phyloP scores from a whole-genome alignment of 2,113 vertebrate species.

The Oryzias curvinotus region DNA sequence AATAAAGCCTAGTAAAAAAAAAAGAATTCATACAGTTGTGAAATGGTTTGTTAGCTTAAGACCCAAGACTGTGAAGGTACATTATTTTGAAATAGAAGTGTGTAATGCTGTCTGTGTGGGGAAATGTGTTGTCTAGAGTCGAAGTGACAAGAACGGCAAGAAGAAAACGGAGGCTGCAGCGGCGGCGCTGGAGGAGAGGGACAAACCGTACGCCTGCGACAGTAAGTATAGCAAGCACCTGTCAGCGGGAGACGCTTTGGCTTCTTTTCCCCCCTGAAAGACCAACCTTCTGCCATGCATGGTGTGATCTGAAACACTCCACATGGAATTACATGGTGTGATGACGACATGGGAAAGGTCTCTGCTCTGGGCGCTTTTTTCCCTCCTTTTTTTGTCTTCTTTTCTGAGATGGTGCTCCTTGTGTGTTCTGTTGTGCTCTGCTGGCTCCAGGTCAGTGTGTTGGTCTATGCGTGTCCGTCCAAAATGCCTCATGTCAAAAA shows the following conservation, averaged over 20 bases:
- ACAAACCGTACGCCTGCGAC: slow-evolving; percentile 97
- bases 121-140: slow-evolving; percentile 75
- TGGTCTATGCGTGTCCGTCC: slow-evolving; percentile 13
- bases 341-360: slow-evolving; percentile 12
- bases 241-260: slow-evolving; percentile 38
- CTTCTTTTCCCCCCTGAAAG: slow-evolving; percentile 10
- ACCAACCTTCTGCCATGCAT: slow-evolving; percentile 35
- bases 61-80: no score
- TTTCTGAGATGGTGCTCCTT: slow-evolving; percentile 11
- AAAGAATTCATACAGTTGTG: neutral
- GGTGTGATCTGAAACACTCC: slow-evolving; percentile 32
- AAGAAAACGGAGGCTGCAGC: slow-evolving; percentile 93
- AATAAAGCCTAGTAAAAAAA: neutral
- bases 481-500: slow-evolving; percentile 20
- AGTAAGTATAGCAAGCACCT: slow-evolving; percentile 82
- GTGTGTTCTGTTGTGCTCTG: slow-evolving; percentile 34
- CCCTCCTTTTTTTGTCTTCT: neutral
- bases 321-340: slow-evolving; percentile 19
- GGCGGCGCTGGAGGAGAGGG: slow-evolving; percentile 86
- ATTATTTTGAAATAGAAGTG: neutral
- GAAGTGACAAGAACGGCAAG: slow-evolving; percentile 88
- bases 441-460: slow-evolving; percentile 21
- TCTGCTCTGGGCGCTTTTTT: slow-evolving; percentile 4
- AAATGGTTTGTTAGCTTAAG: no score
- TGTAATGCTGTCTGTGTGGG: neutral